A percentile compares a stretch with the other conserved stretches of the same genome.
These are phyloP conservation scores for Phlogophora meticulosa DNA, from an alignment of 2,888 invertebrate species.

Conservation along the genomic window DNA sequence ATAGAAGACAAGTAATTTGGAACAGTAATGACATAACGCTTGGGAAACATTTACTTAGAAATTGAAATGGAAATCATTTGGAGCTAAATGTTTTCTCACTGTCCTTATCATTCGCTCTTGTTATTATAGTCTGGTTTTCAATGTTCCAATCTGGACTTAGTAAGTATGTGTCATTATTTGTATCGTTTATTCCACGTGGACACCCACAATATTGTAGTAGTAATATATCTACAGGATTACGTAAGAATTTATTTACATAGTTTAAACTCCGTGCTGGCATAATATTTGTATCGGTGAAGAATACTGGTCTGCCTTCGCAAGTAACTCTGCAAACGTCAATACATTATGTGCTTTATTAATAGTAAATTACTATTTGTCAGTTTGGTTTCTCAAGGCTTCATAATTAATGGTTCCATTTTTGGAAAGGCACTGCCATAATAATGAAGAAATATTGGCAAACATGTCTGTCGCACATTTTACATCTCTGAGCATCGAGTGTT, in stretches of 20 bases:
- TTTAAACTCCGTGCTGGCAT: constrained; percentile 29
- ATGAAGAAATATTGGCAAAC: constrained; percentile 19
- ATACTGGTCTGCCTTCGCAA: constrained; percentile 48
- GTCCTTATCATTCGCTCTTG: constrained; percentile 13
- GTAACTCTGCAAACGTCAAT: constrained; percentile 30
- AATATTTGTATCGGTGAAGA: constrained; percentile 42
- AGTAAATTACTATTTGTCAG: constrained; percentile 44
- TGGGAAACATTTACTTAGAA: constrained; percentile 24
- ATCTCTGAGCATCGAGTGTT: not conserved
- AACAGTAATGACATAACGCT: not conserved
- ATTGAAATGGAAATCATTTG: constrained; percentile 34
- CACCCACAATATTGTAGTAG: constrained; percentile 42
- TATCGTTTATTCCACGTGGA: constrained; percentile 50
- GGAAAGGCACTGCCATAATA: constrained; percentile 24
- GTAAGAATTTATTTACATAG: constrained; percentile 54
- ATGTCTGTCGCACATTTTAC: not conserved
- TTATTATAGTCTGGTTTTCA: constrained; percentile 33
- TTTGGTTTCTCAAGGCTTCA: constrained; percentile 34
- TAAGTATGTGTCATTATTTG: constrained; percentile 25
- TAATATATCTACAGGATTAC: constrained; percentile 23
- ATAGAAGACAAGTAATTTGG: constrained; percentile 6
- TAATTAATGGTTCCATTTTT: constrained; percentile 49
- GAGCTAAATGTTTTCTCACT: constrained; percentile 10
- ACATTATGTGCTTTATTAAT: constrained; percentile 36
- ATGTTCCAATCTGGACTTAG: constrained; percentile 10